These are phyloP conservation scores for Panopea generosa DNA, from an alignment of 2,888 invertebrate genomes.

Conservation along the genomic window DNA sequence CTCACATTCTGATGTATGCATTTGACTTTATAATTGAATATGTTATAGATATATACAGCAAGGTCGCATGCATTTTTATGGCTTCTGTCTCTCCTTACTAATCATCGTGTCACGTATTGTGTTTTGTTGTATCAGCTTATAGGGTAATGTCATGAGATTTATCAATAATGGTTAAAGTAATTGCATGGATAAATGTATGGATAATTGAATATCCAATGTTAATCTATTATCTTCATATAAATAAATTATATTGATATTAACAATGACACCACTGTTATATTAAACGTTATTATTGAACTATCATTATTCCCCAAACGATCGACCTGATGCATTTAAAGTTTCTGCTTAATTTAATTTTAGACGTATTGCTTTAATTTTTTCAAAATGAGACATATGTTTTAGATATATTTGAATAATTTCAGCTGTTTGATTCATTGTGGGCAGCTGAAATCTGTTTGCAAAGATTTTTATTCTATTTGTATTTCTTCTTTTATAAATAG, in stretches of 20 bases:
- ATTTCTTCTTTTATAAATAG: too few species aligned
- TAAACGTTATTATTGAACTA: conserved; percentile 9
- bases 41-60: neutral
- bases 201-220: conserved; percentile 45
- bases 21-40: neutral
- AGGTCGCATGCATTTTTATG: too few species aligned
- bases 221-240: conserved; percentile 6
- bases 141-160: neutral
- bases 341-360: conserved; percentile 30
- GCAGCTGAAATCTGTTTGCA: too few species aligned
- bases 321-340: conserved; percentile 22
- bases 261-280: too few species aligned
- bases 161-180: too few species aligned
- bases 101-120: neutral
- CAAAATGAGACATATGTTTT: conserved; percentile 3
- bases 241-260: too few species aligned
- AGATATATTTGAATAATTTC: too few species aligned
- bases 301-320: neutral
- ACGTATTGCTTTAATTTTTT: conserved; percentile 19
- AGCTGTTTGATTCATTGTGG: too few species aligned
- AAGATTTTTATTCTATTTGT: too few species aligned
- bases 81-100: too few species aligned
- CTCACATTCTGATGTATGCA: neutral
- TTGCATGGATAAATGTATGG: too few species aligned
- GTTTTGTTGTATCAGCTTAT: neutral